These are phyloP conservation scores for Manis pentadactyla DNA, from an alignment of 2,797 vertebrate genomes.

Conservation along the genomic window DNA sequence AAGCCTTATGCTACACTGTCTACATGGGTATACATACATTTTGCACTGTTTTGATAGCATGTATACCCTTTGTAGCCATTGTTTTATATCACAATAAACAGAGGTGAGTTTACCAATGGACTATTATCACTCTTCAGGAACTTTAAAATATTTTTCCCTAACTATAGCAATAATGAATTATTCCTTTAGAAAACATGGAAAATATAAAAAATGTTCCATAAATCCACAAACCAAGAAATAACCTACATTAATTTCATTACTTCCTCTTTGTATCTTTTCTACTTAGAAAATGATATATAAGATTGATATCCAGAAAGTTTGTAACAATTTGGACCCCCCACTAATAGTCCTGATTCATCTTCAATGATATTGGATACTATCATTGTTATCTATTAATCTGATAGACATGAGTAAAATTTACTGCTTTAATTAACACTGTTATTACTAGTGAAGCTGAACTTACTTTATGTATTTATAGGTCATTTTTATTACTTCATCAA, in stretches of 20 bases:
- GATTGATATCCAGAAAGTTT: background rate
- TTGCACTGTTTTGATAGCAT: background rate
- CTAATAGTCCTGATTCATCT: background rate
- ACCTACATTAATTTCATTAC: background rate
- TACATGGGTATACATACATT: background rate
- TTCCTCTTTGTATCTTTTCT: conserved; percentile 34
- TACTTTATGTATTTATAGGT: background rate
- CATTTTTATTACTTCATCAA: conserved; percentile 37
- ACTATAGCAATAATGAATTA: background rate
- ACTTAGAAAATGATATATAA: background rate
- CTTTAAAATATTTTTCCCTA: background rate
- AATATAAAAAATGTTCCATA: background rate
- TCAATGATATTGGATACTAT: background rate
- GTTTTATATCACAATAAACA: background rate
- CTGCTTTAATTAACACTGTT: background rate
- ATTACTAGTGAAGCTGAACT: background rate
- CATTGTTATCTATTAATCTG: background rate
- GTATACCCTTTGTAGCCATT: background rate
- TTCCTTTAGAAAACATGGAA: background rate
- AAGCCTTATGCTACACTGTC: background rate
- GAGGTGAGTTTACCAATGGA: background rate
- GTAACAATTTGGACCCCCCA: background rate
- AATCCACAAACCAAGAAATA: background rate
- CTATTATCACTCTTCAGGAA: background rate
- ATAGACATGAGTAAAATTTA: background rate